Conservation (phyloP, 1,140 invertebrate genomes). For the Drosophila triauraria region DNA sequence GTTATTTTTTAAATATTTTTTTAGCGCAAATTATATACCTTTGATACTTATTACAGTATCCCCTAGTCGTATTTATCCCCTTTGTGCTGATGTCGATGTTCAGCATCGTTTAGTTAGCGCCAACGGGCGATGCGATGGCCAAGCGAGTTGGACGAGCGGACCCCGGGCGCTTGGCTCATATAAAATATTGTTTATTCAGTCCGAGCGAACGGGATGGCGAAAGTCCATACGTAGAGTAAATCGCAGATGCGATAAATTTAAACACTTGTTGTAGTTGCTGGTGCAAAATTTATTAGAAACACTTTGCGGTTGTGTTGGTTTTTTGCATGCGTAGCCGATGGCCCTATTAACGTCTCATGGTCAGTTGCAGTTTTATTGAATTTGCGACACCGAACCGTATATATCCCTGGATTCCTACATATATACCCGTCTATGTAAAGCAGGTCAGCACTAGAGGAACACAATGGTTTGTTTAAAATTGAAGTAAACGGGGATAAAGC, state of each 20-base stretch:
- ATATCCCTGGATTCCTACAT: background rate
- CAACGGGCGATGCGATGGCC: slow-evolving; percentile 55
- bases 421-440: background rate
- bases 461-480: background rate
- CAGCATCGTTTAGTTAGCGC: slow-evolving; percentile 70
- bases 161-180: slow-evolving; percentile 57
- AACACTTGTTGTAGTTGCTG: slow-evolving; percentile 81
- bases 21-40: background rate
- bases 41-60: slow-evolving; percentile 3
- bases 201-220: slow-evolving; percentile 17
- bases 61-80: background rate
- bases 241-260: slow-evolving; percentile 78
- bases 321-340: slow-evolving; percentile 65
- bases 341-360: slow-evolving; percentile 47
- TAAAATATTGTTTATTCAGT: slow-evolving; percentile 76
- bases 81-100: slow-evolving; percentile 23
- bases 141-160: slow-evolving; percentile 51
- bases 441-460: background rate
- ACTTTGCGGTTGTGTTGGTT: slow-evolving; percentile 75
- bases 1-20: background rate
- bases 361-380: slow-evolving; percentile 68
- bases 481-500: background rate
- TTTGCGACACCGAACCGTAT: slow-evolving; percentile 50
- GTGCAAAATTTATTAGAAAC: slow-evolving; percentile 79
- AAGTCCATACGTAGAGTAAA: slow-evolving; percentile 32